Conservation (phyloP, 2,113 vertebrate genomes). For the Phainopepla nitens region DNA sequence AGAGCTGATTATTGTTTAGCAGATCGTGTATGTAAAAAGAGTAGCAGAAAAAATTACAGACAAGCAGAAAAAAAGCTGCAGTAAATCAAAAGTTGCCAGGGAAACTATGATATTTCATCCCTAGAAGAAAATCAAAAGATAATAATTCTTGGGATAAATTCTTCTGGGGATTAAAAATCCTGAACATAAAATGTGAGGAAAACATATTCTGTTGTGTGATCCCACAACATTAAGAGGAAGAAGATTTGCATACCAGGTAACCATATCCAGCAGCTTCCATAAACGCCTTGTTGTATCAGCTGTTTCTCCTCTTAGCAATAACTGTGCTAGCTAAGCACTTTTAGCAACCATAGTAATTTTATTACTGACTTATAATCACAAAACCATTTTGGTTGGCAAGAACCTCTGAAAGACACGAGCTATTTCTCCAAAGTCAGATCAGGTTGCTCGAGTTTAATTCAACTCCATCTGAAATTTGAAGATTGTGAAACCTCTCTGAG, state of each 20-base stretch:
- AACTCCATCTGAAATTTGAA: neutral
- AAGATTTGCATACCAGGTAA: neutral
- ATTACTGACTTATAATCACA: neutral
- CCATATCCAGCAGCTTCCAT: neutral
- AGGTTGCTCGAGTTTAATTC: neutral
- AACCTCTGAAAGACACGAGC: neutral
- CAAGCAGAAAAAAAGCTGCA: neutral
- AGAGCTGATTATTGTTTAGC: neutral
- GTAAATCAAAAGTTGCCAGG: neutral
- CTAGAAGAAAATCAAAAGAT: neutral
- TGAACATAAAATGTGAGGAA: neutral
- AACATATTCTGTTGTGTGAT: neutral
- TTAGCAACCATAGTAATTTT: neutral
- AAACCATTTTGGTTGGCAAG: neutral
- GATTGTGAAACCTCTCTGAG: neutral
- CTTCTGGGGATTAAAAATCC: neutral
- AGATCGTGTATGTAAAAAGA: neutral
- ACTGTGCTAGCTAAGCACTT: neutral
- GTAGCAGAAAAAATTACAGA: neutral
- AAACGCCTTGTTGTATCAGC: neutral
- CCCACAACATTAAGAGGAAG: neutral
- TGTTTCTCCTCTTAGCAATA: neutral
- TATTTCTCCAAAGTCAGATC: neutral
- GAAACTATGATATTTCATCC: neutral
- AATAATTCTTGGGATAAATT: neutral